phyloP scores from a whole-genome alignment of 2,113 vertebrate genomes.

The Siphamia tubifer region DNA sequence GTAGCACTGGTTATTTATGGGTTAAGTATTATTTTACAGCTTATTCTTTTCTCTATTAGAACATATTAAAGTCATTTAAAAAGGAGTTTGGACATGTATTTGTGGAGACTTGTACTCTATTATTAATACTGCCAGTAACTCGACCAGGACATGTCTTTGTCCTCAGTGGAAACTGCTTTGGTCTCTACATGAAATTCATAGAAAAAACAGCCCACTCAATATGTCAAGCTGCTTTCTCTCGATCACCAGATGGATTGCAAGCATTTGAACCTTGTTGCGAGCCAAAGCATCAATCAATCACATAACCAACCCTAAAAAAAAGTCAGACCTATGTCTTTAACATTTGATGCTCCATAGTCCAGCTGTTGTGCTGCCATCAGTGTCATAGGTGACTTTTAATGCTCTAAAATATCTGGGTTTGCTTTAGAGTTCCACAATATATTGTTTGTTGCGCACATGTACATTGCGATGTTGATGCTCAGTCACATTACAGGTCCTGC shows the following conservation, averaged over 20 bases:
- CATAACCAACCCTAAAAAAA: constrained; percentile 28
- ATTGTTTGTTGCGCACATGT: too few species aligned
- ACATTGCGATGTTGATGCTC: too few species aligned
- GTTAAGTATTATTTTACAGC: too few species aligned
- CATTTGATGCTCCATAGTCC: constrained; percentile 10
- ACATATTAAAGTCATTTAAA: too few species aligned
- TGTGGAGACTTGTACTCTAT: too few species aligned
- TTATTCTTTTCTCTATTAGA: too few species aligned
- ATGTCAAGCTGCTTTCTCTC: constrained; percentile 37
- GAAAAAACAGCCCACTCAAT: background rate
- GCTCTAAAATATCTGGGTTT: constrained; percentile 1
- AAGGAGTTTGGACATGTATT: too few species aligned
- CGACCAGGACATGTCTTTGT: background rate
- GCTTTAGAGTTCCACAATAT: too few species aligned
- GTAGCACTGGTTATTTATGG: too few species aligned
- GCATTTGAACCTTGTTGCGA: constrained; percentile 46
- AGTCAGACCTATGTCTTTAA: background rate
- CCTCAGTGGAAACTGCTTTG: background rate
- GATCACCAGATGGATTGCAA: constrained; percentile 42
- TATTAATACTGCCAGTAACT: background rate
- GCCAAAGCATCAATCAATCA: constrained; percentile 53
- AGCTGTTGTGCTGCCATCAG: constrained; percentile 39
- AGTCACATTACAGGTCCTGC: too few species aligned
- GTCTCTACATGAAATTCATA: background rate
- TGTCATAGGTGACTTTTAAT: constrained; percentile 39